Conservation (phyloP, 2,113 vertebrate species). For the Trichomycterus rosablanca region DNA sequence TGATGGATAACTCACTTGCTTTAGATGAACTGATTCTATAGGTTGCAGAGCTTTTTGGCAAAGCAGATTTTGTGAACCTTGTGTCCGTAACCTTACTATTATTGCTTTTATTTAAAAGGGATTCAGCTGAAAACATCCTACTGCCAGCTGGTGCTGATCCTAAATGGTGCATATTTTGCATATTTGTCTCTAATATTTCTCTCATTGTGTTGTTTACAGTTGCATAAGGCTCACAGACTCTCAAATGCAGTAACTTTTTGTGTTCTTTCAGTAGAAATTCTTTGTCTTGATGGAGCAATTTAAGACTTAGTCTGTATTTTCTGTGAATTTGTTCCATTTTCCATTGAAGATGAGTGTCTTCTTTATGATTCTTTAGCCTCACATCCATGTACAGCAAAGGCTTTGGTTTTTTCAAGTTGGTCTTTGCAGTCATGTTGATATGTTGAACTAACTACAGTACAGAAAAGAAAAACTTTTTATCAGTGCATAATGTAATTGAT, state of each 20-base stretch:
- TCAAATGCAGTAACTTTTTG: conserved; percentile 52
- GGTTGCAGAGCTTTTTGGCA: not conserved
- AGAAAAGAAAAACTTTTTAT: no score
- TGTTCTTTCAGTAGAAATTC: conserved; percentile 48
- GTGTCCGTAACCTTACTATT: not conserved
- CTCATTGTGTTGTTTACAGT: conserved; percentile 63
- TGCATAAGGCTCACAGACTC: conserved; percentile 59
- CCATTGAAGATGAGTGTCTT: conserved; percentile 54
- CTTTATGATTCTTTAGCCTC: conserved; percentile 58
- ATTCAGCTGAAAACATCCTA: conserved; percentile 13
- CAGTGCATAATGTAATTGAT: no score
- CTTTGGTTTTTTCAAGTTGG: conserved; percentile 28
- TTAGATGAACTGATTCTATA: conserved; percentile 6
- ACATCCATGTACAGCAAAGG: conserved; percentile 43
- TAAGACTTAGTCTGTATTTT: conserved; percentile 51
- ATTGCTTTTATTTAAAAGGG: not conserved
- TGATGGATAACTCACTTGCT: conserved; percentile 54
- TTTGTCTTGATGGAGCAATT: conserved; percentile 53
- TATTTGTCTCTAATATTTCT: conserved; percentile 45
- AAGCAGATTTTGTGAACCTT: conserved; percentile 48
- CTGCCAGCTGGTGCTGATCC: conserved; percentile 31
- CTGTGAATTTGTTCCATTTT: conserved; percentile 57
- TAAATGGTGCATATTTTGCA: not conserved
- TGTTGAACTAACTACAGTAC: not conserved
- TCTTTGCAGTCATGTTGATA: conserved; percentile 32